These are phyloP conservation scores for Epirrita christyi DNA, from an alignment of 2,888 invertebrate genomes.

Conservation along the genomic window DNA sequence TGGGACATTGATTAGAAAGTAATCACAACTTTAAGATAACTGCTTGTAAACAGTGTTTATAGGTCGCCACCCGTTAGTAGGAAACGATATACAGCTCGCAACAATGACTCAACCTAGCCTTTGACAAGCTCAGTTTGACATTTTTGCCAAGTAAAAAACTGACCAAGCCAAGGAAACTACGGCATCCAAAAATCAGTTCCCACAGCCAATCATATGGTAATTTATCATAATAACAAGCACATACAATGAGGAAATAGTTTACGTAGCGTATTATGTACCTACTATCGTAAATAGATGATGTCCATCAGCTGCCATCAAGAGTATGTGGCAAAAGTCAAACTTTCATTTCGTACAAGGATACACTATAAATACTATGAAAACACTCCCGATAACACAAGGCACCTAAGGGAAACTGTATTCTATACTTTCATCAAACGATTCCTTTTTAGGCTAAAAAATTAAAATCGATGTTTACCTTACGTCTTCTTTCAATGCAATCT, in stretches of 20 bases:
- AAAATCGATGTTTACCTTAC: constrained; percentile 86
- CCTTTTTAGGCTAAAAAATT: constrained; percentile 75
- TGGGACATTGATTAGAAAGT: background rate
- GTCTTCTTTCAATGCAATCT: constrained; percentile 83
- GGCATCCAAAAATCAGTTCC: constrained; percentile 57
- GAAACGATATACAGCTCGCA: constrained; percentile 62
- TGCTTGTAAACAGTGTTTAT: constrained; percentile 56
- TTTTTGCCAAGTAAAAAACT: constrained; percentile 77
- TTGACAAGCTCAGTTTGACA: constrained; percentile 84
- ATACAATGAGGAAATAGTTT: constrained; percentile 62
- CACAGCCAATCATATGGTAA: constrained; percentile 47
- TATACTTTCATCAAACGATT: constrained; percentile 64
- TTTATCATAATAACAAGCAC: constrained; percentile 56
- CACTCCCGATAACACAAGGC: constrained; percentile 62
- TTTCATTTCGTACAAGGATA: constrained; percentile 84
- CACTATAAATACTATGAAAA: constrained; percentile 83
- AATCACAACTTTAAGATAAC: background rate
- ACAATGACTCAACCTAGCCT: constrained; percentile 82
- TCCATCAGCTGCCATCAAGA: constrained; percentile 83
- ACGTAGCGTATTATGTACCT: constrained; percentile 69
- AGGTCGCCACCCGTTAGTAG: constrained; percentile 55
- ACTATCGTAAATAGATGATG: constrained; percentile 77
- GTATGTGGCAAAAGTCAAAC: constrained; percentile 86
- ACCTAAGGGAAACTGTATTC: constrained; percentile 51
- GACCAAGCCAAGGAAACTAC: constrained; percentile 58